Base-by-base conservation (phyloP, 2,888 invertebrate species). In the Yponomeuta malinellus region DNA sequence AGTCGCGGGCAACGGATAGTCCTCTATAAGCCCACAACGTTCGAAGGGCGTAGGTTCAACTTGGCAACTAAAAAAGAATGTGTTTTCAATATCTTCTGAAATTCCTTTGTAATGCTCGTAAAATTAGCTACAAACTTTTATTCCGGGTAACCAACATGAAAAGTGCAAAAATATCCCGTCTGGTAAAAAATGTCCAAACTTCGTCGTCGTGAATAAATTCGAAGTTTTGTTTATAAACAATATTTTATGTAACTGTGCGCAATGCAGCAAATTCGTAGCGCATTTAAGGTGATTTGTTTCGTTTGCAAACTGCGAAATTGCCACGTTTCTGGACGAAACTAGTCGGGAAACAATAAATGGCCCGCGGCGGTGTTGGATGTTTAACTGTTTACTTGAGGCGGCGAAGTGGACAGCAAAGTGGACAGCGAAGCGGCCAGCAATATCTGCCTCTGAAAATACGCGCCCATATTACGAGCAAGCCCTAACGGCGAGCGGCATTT, bases 241-340 rank as follows among this genome's bases (percentile, higher is more conserved):
- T 80, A 81, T 78, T 78, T 68, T 69, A 70, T 70, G 70, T 65
- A 48, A 70, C 59, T 23, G 82, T 82, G 82, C 85, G 85, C 86
- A 87, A 76, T 86, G 88, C 88, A 84, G 81, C 79, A 79, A 82
- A 79, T 78, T 67, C 63, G 79, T 77, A 76, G 78, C 78, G 78
- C 84, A 84, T 87, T 85, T 82, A 84, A 83, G 85, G 80, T 87
- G 88, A 89, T 87, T 87, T 88, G 86, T 87, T 82, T 82, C 82
- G 79, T 81, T 81, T 79, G 79, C 76, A 74, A 81, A 78, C 78
- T 76, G 79, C 79, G 81, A 84, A 74, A 74, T 71, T 72, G 72
- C 70, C 70, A 72, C 72, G 69, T 70, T 81, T 65, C 70, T 70
- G 76, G 78, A 78, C 78, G 73, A 73, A 77, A 76, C 77, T 78